A percentile compares a stretch with the other conserved stretches of the same genome.
Conservation (phyloP, 2,888 invertebrate species). For the Gymnoscelis rufifasciata region DNA sequence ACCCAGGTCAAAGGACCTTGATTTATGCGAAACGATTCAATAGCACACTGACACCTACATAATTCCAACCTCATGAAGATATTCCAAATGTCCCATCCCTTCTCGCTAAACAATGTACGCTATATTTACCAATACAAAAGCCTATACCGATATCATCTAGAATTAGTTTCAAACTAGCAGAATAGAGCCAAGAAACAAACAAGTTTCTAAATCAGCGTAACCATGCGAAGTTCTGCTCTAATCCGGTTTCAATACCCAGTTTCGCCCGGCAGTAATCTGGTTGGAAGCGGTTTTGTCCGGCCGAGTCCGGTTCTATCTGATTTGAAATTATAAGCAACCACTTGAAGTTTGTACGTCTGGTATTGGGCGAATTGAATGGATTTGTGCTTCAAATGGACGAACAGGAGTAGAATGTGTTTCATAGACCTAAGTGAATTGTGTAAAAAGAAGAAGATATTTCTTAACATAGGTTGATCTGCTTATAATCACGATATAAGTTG, state of each 20-base stretch:
- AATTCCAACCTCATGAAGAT: conserved; percentile 19
- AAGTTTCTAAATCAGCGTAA: conserved; percentile 73
- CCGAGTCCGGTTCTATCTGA: conserved; percentile 51
- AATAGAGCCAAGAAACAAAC: conserved; percentile 63
- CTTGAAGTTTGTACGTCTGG: conserved; percentile 33
- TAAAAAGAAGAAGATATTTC: too few relatives aligned
- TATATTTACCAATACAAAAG: conserved; percentile 40
- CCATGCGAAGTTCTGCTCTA: conserved; percentile 71
- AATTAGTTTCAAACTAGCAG: conserved; percentile 52
- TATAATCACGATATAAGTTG: too few relatives aligned
- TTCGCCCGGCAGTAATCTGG: conserved; percentile 53
- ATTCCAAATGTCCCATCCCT: conserved; percentile 34
- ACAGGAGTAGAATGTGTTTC: neutral
- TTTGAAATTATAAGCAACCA: conserved; percentile 65
- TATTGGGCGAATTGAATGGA: conserved; percentile 27
- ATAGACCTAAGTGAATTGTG: too few relatives aligned
- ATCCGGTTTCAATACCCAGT: conserved; percentile 60
- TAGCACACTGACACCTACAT: conserved; percentile 16
- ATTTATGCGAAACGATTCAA: conserved; percentile 18
- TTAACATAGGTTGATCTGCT: too few relatives aligned
- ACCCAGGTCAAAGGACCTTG: conserved; percentile 14
- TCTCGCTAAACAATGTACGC: conserved; percentile 30
- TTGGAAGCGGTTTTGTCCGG: conserved; percentile 49
- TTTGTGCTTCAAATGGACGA: conserved; percentile 21
- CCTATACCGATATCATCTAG: conserved; percentile 41